These are phyloP conservation scores for Sarcophaga carnaria DNA, from an alignment of 2,888 invertebrate genomes.

Conservation along the genomic window DNA sequence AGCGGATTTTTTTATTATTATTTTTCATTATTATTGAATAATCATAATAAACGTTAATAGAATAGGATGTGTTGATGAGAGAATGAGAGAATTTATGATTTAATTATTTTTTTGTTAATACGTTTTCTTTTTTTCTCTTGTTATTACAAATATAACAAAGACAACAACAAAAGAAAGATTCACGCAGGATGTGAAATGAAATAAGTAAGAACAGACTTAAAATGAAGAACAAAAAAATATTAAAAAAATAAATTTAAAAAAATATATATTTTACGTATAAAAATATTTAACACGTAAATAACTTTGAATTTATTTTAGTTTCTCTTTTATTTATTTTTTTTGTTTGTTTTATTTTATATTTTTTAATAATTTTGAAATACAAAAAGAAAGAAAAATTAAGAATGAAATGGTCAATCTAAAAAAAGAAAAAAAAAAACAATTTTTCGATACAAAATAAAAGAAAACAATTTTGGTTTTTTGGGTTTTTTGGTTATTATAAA, in stretches of 20 bases:
- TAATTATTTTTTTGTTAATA: slow-evolving; percentile 36
- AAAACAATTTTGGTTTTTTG: slow-evolving; percentile 57
- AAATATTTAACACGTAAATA: slow-evolving; percentile 60
- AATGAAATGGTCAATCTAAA: slow-evolving; percentile 40
- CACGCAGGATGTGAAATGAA: slow-evolving; percentile 38
- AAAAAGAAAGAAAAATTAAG: slow-evolving; percentile 42
- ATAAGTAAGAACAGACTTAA: slow-evolving; percentile 37
- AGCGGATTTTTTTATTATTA: slow-evolving; percentile 60
- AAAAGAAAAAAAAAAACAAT: slow-evolving; percentile 39
- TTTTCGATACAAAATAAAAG: slow-evolving; percentile 36
- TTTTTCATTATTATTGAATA: slow-evolving; percentile 67
- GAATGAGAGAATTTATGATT: slow-evolving; percentile 57
- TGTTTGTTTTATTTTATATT: slow-evolving; percentile 26
- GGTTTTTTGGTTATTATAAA: slow-evolving; percentile 71
- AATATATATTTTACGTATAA: slow-evolving; percentile 57
- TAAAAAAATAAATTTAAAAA: slow-evolving; percentile 28
- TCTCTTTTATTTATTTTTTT: slow-evolving; percentile 4
- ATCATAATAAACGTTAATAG: slow-evolving; percentile 69
- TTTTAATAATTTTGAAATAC: slow-evolving; percentile 46
- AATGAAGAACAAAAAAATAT: slow-evolving; percentile 53
- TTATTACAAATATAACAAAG: slow-evolving; percentile 64
- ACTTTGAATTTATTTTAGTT: slow-evolving; percentile 36
- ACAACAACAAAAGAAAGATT: slow-evolving; percentile 60
- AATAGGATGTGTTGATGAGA: slow-evolving; percentile 66
- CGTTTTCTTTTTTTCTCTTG: slow-evolving; percentile 45